These are phyloP conservation scores for Drosophila equinoxialis DNA, from an alignment of 1,140 invertebrate species.

Conservation along the genomic window DNA sequence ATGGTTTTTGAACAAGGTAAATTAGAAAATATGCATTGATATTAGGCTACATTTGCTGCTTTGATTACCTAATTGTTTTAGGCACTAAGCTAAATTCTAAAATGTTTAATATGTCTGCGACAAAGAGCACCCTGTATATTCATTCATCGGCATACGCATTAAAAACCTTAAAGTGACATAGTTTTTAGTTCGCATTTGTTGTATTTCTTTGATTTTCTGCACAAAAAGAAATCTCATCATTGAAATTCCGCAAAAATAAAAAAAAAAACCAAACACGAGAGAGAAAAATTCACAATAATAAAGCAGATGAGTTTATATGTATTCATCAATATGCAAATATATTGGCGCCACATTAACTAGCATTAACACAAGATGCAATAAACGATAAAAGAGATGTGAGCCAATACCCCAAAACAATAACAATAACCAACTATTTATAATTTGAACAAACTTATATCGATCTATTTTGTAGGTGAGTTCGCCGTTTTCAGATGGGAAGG, in stretches of 20 bases:
- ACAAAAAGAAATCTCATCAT: slow-evolving; percentile 42
- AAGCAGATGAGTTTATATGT: slow-evolving; percentile 15
- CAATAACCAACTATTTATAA: slow-evolving; percentile 9
- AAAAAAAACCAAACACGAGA: background rate
- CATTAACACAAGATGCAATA: slow-evolving; percentile 7
- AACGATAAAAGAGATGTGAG: slow-evolving; percentile 8
- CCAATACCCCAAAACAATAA: slow-evolving; percentile 17
- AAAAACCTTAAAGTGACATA: slow-evolving; percentile 32
- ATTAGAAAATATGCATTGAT: background rate
- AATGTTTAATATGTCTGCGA: background rate
- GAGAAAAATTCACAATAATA: slow-evolving; percentile 6
- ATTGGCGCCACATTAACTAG: slow-evolving; percentile 12
- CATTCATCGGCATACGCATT: background rate
- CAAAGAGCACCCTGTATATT: slow-evolving; percentile 17
- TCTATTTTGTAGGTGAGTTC: background rate
- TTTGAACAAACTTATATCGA: background rate
- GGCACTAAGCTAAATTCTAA: background rate
- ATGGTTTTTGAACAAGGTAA: background rate
- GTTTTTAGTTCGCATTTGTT: slow-evolving; percentile 10
- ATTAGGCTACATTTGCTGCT: background rate
- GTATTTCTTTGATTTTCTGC: slow-evolving; percentile 4
- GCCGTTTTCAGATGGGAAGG: background rate
- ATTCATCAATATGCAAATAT: slow-evolving; percentile 18
- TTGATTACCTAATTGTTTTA: background rate
- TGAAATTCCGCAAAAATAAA: slow-evolving; percentile 26